These are phyloP conservation scores for Galaxea fascicularis DNA, from an alignment of 92 coral and sea anemone genomes.

Conservation along the genomic window DNA sequence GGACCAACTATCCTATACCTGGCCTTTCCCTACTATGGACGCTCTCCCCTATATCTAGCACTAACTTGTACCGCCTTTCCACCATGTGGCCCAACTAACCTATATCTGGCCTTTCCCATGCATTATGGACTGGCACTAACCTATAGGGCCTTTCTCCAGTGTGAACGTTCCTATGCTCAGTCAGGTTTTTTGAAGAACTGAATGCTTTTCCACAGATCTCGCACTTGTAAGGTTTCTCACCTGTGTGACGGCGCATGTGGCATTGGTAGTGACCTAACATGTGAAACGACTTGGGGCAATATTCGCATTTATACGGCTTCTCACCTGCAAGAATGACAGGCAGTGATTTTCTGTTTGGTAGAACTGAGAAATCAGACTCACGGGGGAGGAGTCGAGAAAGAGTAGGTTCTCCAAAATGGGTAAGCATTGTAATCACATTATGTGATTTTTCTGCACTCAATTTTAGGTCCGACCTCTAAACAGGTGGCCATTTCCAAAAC, in stretches of 20 bases:
- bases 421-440: too few relatives aligned
- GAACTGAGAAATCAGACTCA: too few relatives aligned
- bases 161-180: constrained; percentile 75
- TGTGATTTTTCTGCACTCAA: too few relatives aligned
- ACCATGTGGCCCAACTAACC: not conserved
- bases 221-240: constrained; percentile 72
- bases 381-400: too few relatives aligned
- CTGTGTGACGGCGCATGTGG: constrained; percentile 68
- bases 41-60: too few relatives aligned
- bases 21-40: too few relatives aligned
- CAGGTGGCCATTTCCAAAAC: too few relatives aligned
- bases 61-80: not conserved
- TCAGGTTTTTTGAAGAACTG: constrained; percentile 74
- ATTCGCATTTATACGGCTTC: constrained; percentile 84
- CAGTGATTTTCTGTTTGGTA: not conserved
- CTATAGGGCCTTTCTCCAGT: constrained; percentile 73
- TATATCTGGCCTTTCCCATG: not conserved
- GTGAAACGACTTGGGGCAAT: constrained; percentile 82
- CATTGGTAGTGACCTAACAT: constrained; percentile 82
- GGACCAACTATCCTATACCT: too few relatives aligned
- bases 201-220: constrained; percentile 71
- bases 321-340: constrained; percentile 55
- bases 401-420: too few relatives aligned
- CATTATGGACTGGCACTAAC: constrained; percentile 14
- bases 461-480: too few relatives aligned